Evolutionary conservation across 1,140 invertebrate species (phyloP).

Genomic region (Phenacoccus solenopsis): DNA sequence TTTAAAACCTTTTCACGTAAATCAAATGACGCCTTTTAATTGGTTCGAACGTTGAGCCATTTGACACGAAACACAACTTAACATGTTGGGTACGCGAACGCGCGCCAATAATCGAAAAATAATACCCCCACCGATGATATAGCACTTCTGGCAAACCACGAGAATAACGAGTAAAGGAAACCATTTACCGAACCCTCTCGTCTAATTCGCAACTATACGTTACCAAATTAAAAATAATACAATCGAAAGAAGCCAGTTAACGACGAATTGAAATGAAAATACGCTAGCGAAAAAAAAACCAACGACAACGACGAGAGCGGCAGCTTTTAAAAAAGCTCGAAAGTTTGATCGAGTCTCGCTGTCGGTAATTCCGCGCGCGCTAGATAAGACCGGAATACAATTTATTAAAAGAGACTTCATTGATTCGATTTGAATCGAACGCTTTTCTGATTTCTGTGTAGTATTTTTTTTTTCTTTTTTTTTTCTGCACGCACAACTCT

Average conservation of each 20-base stretch:
- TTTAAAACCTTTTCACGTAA: neutral
- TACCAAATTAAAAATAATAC: neutral
- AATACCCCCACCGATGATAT: too few relatives aligned
- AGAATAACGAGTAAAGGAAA: too few relatives aligned
- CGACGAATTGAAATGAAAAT: neutral
- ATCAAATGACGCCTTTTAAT: neutral
- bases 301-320: neutral
- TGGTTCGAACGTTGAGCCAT: neutral
- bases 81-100: too few relatives aligned
- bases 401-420: conserved; percentile 13
- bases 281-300: neutral
- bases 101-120: too few relatives aligned
- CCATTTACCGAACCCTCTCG: too few relatives aligned
- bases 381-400: conserved; percentile 8
- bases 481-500: conserved; percentile 13
- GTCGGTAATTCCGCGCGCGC: conserved; percentile 13
- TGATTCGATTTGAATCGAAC: conserved; percentile 12
- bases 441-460: conserved; percentile 14
- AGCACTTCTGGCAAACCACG: too few relatives aligned
- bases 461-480: neutral
- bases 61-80: neutral
- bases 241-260: neutral
- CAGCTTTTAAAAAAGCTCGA: conserved; percentile 12
- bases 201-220: neutral
- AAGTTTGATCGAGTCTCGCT: conserved; percentile 12